These are phyloP conservation scores for Coremacera marginata DNA, from an alignment of 2,888 invertebrate genomes.

Conservation along the genomic window DNA sequence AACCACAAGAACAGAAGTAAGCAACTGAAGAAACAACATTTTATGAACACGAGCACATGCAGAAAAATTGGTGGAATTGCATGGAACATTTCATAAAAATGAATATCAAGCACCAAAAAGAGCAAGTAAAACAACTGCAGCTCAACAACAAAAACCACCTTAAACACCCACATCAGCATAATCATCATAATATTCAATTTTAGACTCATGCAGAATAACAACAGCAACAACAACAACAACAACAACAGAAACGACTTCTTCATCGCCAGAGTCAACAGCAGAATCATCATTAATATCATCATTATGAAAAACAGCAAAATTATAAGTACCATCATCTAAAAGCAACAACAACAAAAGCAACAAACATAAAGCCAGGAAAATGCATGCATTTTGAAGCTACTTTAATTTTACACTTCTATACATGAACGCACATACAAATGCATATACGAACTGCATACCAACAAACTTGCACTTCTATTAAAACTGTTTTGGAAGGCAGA, in stretches of 20 bases:
- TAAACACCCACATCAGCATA: slow-evolving; percentile 48
- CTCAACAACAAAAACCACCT: background rate
- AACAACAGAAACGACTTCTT: background rate
- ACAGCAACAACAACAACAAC: slow-evolving; percentile 9
- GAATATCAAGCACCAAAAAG: background rate
- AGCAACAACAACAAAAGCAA: background rate
- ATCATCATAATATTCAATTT: slow-evolving; percentile 1
- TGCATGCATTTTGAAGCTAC: slow-evolving; percentile 1
- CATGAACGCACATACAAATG: background rate
- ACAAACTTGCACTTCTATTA: background rate
- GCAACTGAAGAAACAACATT: background rate
- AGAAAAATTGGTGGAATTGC: slow-evolving; percentile 4
- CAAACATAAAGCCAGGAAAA: background rate
- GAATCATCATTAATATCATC: background rate
- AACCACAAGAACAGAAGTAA: background rate
- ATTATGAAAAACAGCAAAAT: no score
- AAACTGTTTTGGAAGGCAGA: background rate
- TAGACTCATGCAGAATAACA: background rate
- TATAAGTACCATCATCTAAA: background rate
- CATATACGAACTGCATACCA: background rate
- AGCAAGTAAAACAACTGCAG: background rate
- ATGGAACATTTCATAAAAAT: background rate
- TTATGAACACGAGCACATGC: background rate
- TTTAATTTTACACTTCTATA: background rate
- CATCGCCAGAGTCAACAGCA: background rate